Conservation (phyloP, 2,797 vertebrate species). For the Acanthurus tractus region DNA sequence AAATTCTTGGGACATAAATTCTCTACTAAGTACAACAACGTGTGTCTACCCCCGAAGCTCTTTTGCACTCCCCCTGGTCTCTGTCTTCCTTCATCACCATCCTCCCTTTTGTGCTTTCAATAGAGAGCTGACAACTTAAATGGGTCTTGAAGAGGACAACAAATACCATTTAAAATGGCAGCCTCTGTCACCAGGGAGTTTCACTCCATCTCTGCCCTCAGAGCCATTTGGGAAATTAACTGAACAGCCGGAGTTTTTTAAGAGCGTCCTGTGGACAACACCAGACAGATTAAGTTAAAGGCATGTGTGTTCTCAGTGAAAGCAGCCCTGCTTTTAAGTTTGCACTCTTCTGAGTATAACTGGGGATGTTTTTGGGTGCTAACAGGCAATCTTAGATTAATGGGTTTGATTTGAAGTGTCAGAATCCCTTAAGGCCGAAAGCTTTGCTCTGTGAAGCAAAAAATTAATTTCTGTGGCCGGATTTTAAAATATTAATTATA, state of each 20-base stretch:
- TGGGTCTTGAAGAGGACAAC: conserved; percentile 60
- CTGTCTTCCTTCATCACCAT: conserved; percentile 42
- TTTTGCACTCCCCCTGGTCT: conserved; percentile 26
- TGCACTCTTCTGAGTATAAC: not conserved
- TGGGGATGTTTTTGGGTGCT: conserved; percentile 19
- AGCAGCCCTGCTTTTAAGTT: conserved; percentile 20
- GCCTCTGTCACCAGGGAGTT: conserved; percentile 46
- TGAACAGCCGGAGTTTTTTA: conserved; percentile 33
- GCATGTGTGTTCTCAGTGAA: conserved; percentile 9
- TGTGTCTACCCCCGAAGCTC: conserved; percentile 22
- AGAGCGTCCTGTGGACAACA: conserved; percentile 34
- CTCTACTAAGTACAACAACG: conserved; percentile 19
- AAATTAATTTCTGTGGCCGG: conserved; percentile 37
- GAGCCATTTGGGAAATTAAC: conserved; percentile 70
- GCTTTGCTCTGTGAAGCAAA: conserved; percentile 48
- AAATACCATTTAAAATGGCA: conserved; percentile 62
- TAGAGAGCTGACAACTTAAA: conserved; percentile 61
- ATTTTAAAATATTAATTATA: conserved; percentile 51
- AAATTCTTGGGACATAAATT: conserved; percentile 32
- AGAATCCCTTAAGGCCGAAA: conserved; percentile 20
- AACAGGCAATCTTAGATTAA: conserved; percentile 24
- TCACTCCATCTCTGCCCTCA: conserved; percentile 34
- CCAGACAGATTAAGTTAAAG: conserved; percentile 20
- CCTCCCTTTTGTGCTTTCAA: conserved; percentile 51
- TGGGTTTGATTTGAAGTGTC: conserved; percentile 24